Conservation (phyloP, 53 echinoderm and acorn worm species). For the Paracentrotus lividus region DNA sequence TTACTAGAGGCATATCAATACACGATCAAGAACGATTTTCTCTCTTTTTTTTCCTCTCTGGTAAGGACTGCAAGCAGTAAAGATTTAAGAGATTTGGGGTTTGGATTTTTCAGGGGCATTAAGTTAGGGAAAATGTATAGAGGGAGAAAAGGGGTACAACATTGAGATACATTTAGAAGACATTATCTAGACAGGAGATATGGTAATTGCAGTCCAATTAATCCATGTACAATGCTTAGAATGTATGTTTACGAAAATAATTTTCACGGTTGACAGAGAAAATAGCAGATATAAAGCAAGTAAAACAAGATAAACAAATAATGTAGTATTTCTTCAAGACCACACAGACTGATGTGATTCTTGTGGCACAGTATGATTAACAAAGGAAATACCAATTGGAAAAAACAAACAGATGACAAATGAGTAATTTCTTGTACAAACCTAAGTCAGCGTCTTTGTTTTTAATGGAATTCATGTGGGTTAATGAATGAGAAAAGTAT, state of each 20-base stretch:
- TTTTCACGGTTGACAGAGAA: no score
- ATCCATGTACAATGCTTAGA: no score
- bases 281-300: background rate
- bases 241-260: no score
- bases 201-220: no score
- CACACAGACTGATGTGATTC: background rate
- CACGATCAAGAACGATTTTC: background rate
- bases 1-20: background rate
- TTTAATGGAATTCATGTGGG: constrained; percentile 35
- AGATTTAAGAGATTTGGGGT: background rate
- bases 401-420: background rate
- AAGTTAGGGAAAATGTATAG: background rate
- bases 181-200: no score
- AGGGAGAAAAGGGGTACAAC: background rate
- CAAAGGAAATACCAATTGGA: background rate
- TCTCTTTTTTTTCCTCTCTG: no score
- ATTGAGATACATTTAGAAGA: no score
- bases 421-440: background rate
- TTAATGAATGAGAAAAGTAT: constrained; percentile 9
- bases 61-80: background rate
- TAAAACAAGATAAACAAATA: background rate
- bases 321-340: background rate
- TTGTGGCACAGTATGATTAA: background rate
- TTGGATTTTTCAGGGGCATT: background rate
- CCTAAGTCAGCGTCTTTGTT: constrained; percentile 24